Evolutionary conservation across 2,113 vertebrate genomes (phyloP), one percentile per base, ranked within the genome.

Genomic region (Monarcha castaneiventris): DNA sequence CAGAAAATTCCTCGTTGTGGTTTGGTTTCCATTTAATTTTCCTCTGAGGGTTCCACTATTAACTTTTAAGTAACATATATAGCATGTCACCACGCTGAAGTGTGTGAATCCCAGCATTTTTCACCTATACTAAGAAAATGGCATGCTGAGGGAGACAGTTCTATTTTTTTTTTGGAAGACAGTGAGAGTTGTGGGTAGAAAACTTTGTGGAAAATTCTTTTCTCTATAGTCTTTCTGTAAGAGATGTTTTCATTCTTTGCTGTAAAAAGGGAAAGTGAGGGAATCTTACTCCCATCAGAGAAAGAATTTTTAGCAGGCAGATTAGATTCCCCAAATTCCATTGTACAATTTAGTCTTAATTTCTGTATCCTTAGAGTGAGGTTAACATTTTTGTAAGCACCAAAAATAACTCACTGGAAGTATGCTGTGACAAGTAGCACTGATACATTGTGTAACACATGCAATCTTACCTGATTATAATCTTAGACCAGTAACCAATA

Each of bases 401-500:
- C 46, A 56, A 55, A 89, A 92, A 56, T 67, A 75, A 61, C 66
- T 89, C 20, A 30, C 20, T 87, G 25, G 43, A 51, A 90, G 21
- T 69, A 72, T 61, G 25, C 26, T 62, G 32, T 66, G 54, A 51
- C 54, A 94, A 87, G 63, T 5, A 80, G 54, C 46, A 44, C 39
- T 83, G 59, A 62, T 32, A 67, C 17, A 1, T 15, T 76, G 63
- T 4, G 9, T 56, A 85, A 51, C 4, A 46, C 0, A 0, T 35
- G 44, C 33, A 80, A 32, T 52, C 9, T 91, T 61, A 46, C 7
- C 62, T 32, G 35, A 55, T 48, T 56, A 69, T 74, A 39, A n/a
- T 30, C 56, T 91, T 75, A 7, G 3, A 90, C 22, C 43, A 75
- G 26, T 33, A 88, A 74, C 21, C 46, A 91, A 63, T 41, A 87